Evolutionary conservation across 2,113 vertebrate genomes (phyloP), one percentile per base, ranked within the genome.

Genomic region (Ardeotis arabs): DNA sequence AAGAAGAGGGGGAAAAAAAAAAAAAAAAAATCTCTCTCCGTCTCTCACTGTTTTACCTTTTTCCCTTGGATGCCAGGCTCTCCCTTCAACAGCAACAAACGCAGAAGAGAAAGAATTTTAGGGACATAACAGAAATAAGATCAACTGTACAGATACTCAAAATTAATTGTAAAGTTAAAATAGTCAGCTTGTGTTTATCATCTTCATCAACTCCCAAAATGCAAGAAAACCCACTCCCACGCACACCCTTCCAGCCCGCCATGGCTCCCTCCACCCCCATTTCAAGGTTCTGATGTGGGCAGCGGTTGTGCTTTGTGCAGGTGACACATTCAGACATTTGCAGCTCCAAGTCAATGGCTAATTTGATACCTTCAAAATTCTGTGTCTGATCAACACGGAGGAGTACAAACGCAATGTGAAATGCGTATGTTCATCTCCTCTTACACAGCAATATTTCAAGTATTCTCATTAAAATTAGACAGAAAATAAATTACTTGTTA

Each of bases 31-130:
- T 35, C 35, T 35, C 35, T 35, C 35, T 35, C 35, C n/a, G n/a
- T 35, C 35, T 49, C 28, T 17, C 25, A 37, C 11, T 5, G 7
- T 25, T 85, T 97, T 91, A 98, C 97, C 96, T 98, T 97, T 91
- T 91, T 93, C 24, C 98, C 97, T 84, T 96, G 97, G 80, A 94
- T 29, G 12, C 98, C 97, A 0, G 97, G 97, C 39, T 98, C 97
- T 39, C 97, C 98, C 97, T 97, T 91, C 68, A 59, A 68, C 64
- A 87, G 41, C 75, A 76, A 59, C 10, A 37, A 22, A 33, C 33
- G 7, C 15, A 79, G 41, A 33, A 29, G 29, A 76, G 59, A 91
- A 90, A 63, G 9, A 33, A 56, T 20, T 76, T 85, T 35, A 81
- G 33, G 20, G 52, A 45, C 10, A 7, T 14, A 63, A 35, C 25